Evolutionary conservation across 2,113 vertebrate genomes (phyloP).

Genomic region (Dasyurus viverrinus): DNA sequence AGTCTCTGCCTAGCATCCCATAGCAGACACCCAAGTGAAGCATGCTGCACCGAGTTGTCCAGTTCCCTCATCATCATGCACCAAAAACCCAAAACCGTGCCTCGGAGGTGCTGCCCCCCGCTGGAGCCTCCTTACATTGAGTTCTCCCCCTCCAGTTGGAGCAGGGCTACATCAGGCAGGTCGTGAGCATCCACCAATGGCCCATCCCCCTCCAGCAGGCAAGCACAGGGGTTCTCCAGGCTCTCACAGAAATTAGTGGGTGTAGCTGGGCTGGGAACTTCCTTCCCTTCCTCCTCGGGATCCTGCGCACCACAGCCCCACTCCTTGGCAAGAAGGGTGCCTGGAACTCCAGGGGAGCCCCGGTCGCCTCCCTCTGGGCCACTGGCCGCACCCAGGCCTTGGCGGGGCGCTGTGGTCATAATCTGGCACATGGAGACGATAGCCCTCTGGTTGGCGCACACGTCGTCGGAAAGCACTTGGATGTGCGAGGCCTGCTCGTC

Average conservation of each 20-base stretch:
- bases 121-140: slow-evolving; percentile 66
- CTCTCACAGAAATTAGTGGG: slow-evolving; percentile 69
- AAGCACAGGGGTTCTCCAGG: slow-evolving; percentile 66
- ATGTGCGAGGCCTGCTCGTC: slow-evolving; percentile 81
- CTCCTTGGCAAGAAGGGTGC: slow-evolving; percentile 26
- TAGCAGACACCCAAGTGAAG: slow-evolving; percentile 34
- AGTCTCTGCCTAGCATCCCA: slow-evolving; percentile 57
- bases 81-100: slow-evolving; percentile 61
- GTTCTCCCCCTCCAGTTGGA: slow-evolving; percentile 73
- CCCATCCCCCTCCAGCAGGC: slow-evolving; percentile 62
- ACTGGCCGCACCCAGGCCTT: slow-evolving; percentile 69
- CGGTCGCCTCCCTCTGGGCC: slow-evolving; percentile 53
- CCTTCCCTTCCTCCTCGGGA: slow-evolving; percentile 59
- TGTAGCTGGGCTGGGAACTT: slow-evolving; percentile 59
- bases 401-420: slow-evolving; percentile 79
- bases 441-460: slow-evolving; percentile 79
- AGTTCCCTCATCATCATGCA: slow-evolving; percentile 52
- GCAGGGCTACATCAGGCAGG: slow-evolving; percentile 75
- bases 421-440: slow-evolving; percentile 81
- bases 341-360: slow-evolving; percentile 14
- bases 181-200: slow-evolving; percentile 75
- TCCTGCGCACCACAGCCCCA: slow-evolving; percentile 54
- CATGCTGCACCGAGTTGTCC: slow-evolving; percentile 49
- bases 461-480: slow-evolving; percentile 80
- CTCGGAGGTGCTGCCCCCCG: slow-evolving; percentile 49